Base-by-base conservation (phyloP, 1,140 invertebrate species). In the Paracyclopina nana region DNA sequence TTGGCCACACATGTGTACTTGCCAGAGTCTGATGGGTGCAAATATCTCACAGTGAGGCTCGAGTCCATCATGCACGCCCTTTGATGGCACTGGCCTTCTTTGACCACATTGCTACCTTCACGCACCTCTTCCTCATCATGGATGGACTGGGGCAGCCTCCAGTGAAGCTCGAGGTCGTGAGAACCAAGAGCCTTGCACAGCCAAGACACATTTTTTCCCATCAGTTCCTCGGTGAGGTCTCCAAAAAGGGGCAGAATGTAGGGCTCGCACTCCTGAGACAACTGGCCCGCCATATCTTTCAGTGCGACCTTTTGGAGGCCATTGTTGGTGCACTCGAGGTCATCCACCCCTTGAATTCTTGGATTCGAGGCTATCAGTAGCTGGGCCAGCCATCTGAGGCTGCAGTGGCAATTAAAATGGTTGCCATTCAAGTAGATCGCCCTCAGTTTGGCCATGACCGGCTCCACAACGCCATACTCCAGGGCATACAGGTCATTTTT, bases 131-230 rank as follows among this genome's bases (percentile, higher is more conserved):
- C 12, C 9, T 8, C 26, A n/a, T 46, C 44, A 9, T 27, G 9
- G 9, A 28, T 22, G 9, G 14, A 14, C 5, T 28, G 27, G n/a
- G 45, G 45, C 6, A 48, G 6, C 18, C 25, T 11, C 45, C 45
- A 48, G 3, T 11, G 16, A 9, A 48, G 14, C 8, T 48, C 45
- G 25, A 48, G 12, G 16, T 48, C 27, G 6, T 4, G 2, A 48
- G 45, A 48, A 11, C 45, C 45, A 12, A 48, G 45, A 2, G 45
- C 45, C 14, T 50, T 38, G 24, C 48, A 50, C 30, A 50, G 12
- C 48, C 48, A 50, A 18, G 50, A 46, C 14, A 44, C 24, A 27
- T 52, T 43, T 24, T 42, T 46, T 5, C 50, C 50, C 22, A 52
- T 44, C 18, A 11, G 12, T 18, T 44, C 38, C 4, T 12, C 28